Conservation (phyloP, 2,888 invertebrate species). For the Mamestra brassicae region DNA sequence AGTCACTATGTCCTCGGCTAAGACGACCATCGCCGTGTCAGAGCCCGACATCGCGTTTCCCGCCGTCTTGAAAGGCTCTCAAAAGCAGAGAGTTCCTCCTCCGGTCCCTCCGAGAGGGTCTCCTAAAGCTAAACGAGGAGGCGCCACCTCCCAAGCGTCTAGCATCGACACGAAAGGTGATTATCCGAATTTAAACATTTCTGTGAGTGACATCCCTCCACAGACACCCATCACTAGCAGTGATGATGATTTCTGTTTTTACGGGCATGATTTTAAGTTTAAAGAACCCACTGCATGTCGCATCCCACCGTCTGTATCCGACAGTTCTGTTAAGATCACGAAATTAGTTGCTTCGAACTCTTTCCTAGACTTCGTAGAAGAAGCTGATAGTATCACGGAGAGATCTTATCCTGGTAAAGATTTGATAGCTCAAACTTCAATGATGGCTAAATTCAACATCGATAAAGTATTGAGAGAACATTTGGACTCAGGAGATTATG, state of each 20-base stretch:
- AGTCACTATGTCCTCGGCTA: slow-evolving; percentile 78
- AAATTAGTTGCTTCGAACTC: slow-evolving; percentile 84
- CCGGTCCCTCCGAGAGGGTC: slow-evolving; percentile 97
- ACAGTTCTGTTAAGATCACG: slow-evolving; percentile 82
- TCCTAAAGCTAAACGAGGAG: slow-evolving; percentile 92
- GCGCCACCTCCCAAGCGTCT: slow-evolving; percentile 83
- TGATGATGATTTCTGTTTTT: slow-evolving; percentile 86
- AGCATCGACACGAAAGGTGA: slow-evolving; percentile 89
- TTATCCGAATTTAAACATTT: slow-evolving; percentile 83
- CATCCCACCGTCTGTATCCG: slow-evolving; percentile 82
- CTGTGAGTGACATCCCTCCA: slow-evolving; percentile 83
- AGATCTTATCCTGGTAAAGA: slow-evolving; percentile 81
- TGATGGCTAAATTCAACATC: slow-evolving; percentile 88
- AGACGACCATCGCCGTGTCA: slow-evolving; percentile 78
- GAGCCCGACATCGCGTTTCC: slow-evolving; percentile 93
- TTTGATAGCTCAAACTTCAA: slow-evolving; percentile 83
- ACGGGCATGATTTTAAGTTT: slow-evolving; percentile 87
- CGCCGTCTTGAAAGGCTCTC: slow-evolving; percentile 93
- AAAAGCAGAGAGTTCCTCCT: slow-evolving; percentile 95
- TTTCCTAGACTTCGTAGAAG: slow-evolving; percentile 83
- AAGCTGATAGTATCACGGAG: slow-evolving; percentile 83
- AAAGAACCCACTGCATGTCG: slow-evolving; percentile 85
- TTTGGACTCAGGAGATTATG: slow-evolving; percentile 85
- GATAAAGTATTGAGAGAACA: slow-evolving; percentile 83
- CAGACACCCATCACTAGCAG: slow-evolving; percentile 86